Percentiles rank a stretch among this genome's conserved stretches.
Evolutionary conservation across 1,140 invertebrate species (phyloP).

Genomic region (Brachystomella parvula): DNA sequence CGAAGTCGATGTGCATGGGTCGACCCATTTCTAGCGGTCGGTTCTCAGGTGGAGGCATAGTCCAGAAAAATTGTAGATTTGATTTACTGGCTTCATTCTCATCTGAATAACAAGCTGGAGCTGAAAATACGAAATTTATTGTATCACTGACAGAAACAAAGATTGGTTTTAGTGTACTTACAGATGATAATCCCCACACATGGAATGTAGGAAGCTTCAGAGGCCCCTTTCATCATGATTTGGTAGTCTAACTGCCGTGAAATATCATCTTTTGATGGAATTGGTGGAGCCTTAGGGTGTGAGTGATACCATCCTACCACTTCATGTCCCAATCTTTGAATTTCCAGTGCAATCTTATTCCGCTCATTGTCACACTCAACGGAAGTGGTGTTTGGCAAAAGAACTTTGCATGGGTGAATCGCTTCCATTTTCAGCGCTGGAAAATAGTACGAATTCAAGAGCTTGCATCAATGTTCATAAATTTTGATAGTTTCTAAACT

Average conservation of each 20-base stretch:
- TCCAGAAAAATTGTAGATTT: constrained; percentile 82
- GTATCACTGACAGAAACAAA: constrained; percentile 20
- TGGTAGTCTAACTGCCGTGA: constrained; percentile 90
- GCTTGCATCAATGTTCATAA: constrained; percentile 1
- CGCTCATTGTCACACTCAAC: constrained; percentile 62
- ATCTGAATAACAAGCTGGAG: constrained; percentile 61
- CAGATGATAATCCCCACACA: constrained; percentile 88
- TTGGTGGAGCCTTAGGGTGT: constrained; percentile 58
- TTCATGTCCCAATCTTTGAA: constrained; percentile 69
- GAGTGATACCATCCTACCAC: constrained; percentile 94
- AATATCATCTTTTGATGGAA: constrained; percentile 54
- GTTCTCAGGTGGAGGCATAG: constrained; percentile 84
- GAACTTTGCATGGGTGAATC: constrained; percentile 62
- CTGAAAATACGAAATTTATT: constrained; percentile 46
- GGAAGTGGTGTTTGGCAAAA: constrained; percentile 65
- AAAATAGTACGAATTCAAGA: constrained; percentile 11
- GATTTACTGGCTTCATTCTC: constrained; percentile 68
- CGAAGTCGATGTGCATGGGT: constrained; percentile 36
- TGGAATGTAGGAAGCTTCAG: constrained; percentile 80
- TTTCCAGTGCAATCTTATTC: constrained; percentile 60
- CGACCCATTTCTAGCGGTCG: constrained; percentile 61
- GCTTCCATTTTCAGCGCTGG: constrained; percentile 32
- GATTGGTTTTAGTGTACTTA: constrained; percentile 46
- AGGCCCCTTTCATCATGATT: constrained; percentile 82
- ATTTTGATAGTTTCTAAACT: constrained; percentile 9